Conservation (phyloP, 2,113 vertebrate species). For the Etia nguti region DNA sequence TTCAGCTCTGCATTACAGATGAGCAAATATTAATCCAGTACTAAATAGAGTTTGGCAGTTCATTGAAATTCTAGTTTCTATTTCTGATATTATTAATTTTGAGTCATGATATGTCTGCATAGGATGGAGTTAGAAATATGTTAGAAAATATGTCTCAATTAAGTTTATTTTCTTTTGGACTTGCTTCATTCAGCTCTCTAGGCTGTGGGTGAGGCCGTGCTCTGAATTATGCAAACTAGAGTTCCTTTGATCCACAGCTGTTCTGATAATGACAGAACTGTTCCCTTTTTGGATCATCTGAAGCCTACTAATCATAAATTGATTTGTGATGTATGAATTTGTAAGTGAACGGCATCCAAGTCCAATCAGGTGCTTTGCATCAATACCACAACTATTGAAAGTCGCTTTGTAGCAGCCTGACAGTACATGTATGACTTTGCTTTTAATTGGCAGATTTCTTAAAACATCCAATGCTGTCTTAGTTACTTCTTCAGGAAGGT, state of each 20-base stretch:
- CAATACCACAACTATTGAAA: neutral
- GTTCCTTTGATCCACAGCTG: neutral
- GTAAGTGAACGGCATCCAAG: neutral
- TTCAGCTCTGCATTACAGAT: neutral
- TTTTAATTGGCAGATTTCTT: neutral
- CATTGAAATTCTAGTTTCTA: neutral
- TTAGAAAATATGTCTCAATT: neutral
- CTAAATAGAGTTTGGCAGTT: neutral
- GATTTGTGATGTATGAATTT: neutral
- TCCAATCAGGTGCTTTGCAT: neutral
- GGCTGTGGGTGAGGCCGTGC: neutral
- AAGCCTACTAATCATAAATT: neutral
- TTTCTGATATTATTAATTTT: neutral
- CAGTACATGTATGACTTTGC: neutral
- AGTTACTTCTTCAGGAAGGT: neutral
- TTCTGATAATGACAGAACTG: neutral
- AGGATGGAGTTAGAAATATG: neutral
- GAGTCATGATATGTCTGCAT: neutral
- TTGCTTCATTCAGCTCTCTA: neutral
- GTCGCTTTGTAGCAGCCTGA: neutral
- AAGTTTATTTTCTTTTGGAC: neutral
- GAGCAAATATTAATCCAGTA: neutral
- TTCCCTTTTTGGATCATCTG: neutral
- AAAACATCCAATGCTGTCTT: neutral
- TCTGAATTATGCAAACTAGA: neutral